Evolutionary conservation across 1,140 invertebrate genomes (phyloP), one percentile per base, ranked within the genome.

Genomic region (Drosophila arawakana): DNA sequence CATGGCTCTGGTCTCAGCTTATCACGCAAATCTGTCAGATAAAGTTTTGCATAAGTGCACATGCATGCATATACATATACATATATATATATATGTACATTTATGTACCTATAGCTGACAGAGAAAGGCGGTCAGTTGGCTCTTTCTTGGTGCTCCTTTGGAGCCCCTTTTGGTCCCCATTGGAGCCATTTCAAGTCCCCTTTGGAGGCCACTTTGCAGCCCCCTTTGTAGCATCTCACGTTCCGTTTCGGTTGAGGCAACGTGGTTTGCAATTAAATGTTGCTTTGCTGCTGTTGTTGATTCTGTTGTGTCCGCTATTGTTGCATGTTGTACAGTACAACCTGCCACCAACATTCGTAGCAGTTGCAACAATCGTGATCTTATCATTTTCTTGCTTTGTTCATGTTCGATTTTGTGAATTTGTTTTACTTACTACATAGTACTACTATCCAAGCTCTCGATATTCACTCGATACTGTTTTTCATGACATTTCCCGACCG

Each of bases 361-460:
- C 61, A 63, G 52, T 49, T 41, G 70, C 71, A 79, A 83, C 81
- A 84, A 84, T 86, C 83, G 83, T 86, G 83, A 86, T 86, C 83
- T 88, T 86, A 86, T 86, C 83, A 86, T 86, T 77, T 63, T 76
- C 59, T 71, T 74, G 83, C 83, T 88, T 86, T 82, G 83, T 88
- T 88, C 83, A 86, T 86, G 83, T 86, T 86, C 83, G 83, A 86
- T 88, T 86, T 74, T 82, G 83, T 86, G 83, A 88, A 86, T 86
- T 88, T 88, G 83, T 86, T 86, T 82, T 83, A 88, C 83, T 86
- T 72, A 73, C 25, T 30, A 30, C 25, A 63, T 57, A 34, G 11
- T 30, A 37, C 8, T 58, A 52, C 37, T 68, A 55, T 65, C 41
- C 30, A 37, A 39, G 70, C 71, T 46, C 46, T 61, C 50, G 57